Evolutionary conservation across 2,797 vertebrate genomes (phyloP), one percentile per base, ranked within the genome.

Genomic region (Phrynocephalus guinanensis): DNA sequence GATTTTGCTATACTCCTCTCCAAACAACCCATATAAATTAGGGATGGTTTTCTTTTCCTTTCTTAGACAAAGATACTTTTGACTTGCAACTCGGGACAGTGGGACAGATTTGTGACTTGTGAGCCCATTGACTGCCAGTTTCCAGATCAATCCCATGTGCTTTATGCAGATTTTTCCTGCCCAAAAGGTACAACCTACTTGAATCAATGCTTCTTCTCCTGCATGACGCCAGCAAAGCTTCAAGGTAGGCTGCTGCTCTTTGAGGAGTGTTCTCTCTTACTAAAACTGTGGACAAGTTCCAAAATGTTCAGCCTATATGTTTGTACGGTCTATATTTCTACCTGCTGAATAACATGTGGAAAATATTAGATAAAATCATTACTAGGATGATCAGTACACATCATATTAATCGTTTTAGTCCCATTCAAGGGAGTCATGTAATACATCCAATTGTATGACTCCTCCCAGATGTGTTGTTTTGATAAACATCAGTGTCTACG

Each of bases 101-200:
- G 99, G 99, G 97, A 99, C 94, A 96, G 91, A 82, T 92, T 93
- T 0, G 97, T 99, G 85, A 98, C 94, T 92, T 99, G 99, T 89
- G 94, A 95, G 79, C 97, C 96, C 0, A 89, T 98, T 0, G 97
- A 99, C 95, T 99, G 99, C 1, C 96, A 96, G 16, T 81, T 95
- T 75, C 99, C 99, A 0, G 97, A 97, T 79, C 96, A 97, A 68
- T 97, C 97, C 38, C 97, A 98, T 0, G 97, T 99, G 92, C 98
- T 97, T 95, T 96, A 99, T 0, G 98, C 99, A 0, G 93, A 96
- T 79, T 99, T 99, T 94, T 98, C 96, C 82, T 99, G 99, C 90
- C 96, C 97, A 0, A 92, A 94, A 90, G 98, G 99, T 52, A 99
- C 98, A 1, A 96, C 93, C 2, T 98, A 98, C 86, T 96, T 97